Percentiles rank a stretch among this genome's conserved stretches.
phyloP scores from a whole-genome alignment of 2,888 invertebrate genomes.

The Lasioglossum zephyrum region DNA sequence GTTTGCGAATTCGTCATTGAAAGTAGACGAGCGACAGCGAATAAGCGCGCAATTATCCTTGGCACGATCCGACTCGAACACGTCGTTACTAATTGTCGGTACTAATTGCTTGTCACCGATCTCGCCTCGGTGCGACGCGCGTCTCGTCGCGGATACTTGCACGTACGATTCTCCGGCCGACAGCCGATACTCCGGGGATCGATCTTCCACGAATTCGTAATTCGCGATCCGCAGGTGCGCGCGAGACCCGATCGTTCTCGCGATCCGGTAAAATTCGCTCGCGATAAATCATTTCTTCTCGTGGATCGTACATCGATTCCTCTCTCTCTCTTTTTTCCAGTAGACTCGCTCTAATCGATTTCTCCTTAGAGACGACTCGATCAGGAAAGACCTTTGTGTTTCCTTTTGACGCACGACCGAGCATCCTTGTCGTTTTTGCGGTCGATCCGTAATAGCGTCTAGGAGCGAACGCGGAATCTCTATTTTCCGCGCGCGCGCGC shows the following conservation, averaged over 20 bases:
- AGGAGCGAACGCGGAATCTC: conserved; percentile 5
- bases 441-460: conserved; percentile 24
- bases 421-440: conserved; percentile 47
- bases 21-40: conserved; percentile 61
- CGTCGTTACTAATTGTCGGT: conserved; percentile 65
- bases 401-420: conserved; percentile 37
- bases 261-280: background rate
- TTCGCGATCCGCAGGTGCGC: background rate
- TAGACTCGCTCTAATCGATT: conserved; percentile 40
- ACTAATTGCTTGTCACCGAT: conserved; percentile 70
- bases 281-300: background rate
- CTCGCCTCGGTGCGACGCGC: conserved; percentile 4
- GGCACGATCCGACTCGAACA: conserved; percentile 60
- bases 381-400: conserved; percentile 53
- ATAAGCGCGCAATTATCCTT: conserved; percentile 69
- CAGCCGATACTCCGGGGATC: conserved; percentile 33
- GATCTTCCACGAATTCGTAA: conserved; percentile 26
- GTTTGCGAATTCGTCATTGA: conserved; percentile 63
- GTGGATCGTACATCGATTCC: background rate
- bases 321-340: background rate
- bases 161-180: conserved; percentile 45
- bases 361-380: conserved; percentile 56
- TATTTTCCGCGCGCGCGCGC: background rate
- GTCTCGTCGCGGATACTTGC: conserved; percentile 38
- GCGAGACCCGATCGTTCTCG: background rate